These are phyloP conservation scores for Athene noctua DNA, from an alignment of 2,113 vertebrate genomes.

Conservation along the genomic window DNA sequence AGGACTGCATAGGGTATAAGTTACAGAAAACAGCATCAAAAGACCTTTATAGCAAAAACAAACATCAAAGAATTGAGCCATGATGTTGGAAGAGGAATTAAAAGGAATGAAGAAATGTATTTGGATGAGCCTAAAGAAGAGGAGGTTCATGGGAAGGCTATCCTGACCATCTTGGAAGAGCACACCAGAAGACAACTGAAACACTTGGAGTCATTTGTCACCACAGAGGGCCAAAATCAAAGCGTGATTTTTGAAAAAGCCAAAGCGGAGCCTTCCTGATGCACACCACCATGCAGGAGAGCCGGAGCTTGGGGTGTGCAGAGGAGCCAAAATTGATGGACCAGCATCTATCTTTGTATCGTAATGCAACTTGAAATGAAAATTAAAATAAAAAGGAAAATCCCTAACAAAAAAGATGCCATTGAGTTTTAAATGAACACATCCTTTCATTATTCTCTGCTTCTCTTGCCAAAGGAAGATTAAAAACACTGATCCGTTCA, in stretches of 20 bases:
- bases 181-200: background rate
- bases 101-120: background rate
- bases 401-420: background rate
- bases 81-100: background rate
- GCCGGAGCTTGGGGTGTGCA: accelerated
- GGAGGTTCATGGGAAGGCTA: background rate
- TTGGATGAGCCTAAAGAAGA: background rate
- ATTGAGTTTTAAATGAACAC: background rate
- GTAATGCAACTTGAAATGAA: background rate
- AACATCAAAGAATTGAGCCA: background rate
- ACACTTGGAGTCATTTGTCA: accelerated
- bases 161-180: accelerated
- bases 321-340: background rate
- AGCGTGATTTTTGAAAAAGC: background rate
- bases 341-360: background rate
- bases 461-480: background rate
- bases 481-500: background rate
- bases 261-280: accelerated
- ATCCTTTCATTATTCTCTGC: background rate
- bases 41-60: background rate
- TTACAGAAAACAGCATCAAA: background rate
- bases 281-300: accelerated
- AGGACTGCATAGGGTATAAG: background rate
- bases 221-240: background rate
- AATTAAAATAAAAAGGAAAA: background rate